Conservation (phyloP, 2,888 invertebrate species). For the Leistus spinibarbis region DNA sequence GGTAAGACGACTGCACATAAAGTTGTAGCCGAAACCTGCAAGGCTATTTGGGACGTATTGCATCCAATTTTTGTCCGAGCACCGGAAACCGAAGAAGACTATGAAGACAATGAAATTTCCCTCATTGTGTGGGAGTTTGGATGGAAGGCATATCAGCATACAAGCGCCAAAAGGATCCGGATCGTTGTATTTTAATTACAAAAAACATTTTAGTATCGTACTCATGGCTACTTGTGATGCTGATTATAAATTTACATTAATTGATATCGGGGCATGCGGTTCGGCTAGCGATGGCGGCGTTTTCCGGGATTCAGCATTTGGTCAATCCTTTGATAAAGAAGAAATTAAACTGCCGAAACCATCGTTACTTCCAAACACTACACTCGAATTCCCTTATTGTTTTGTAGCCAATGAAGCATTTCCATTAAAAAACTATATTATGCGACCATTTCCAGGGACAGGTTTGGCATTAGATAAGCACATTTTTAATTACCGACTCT, state of each 20-base stretch:
- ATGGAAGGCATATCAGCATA: conserved; percentile 47
- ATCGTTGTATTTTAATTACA: conserved; percentile 44
- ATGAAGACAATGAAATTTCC: not conserved
- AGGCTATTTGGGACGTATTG: too few species aligned
- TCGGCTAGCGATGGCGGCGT: conserved; percentile 41
- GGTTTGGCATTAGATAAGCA: not conserved
- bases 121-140: conserved; percentile 36
- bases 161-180: conserved; percentile 45
- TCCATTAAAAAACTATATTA: not conserved
- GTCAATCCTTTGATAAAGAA: conserved; percentile 17
- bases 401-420: conserved; percentile 4
- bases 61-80: too few species aligned
- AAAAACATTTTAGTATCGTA: conserved; percentile 44
- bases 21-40: too few species aligned
- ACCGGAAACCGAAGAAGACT: too few species aligned
- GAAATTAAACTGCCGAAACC: not conserved
- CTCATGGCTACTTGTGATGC: conserved; percentile 42
- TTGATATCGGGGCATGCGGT: conserved; percentile 42
- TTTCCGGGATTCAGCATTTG: conserved; percentile 17
- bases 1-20: too few species aligned
- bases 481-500: conserved; percentile 3
- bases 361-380: conserved; percentile 1
- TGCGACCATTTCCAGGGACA: conserved; percentile 3
- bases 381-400: not conserved
- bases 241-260: conserved; percentile 40